Evolutionary conservation across 2,888 invertebrate species (phyloP).

Genomic region (Brachyopa scutellaris): DNA sequence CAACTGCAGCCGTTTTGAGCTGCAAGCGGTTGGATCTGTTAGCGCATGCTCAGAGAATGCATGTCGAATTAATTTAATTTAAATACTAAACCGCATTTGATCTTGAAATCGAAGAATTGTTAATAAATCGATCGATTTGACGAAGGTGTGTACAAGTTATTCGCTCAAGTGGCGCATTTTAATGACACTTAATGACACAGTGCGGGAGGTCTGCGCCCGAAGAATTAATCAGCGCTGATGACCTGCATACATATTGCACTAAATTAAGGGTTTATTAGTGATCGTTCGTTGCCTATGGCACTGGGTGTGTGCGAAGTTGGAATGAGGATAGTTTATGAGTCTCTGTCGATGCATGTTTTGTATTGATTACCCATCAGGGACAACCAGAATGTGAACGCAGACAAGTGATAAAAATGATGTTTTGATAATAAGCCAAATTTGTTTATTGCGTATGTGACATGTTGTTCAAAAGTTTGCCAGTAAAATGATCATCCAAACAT

Average conservation of each 20-base stretch:
- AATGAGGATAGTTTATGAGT: too few species aligned
- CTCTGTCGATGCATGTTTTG: too few species aligned
- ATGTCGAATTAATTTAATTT: slow-evolving; percentile 1
- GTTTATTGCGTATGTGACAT: too few species aligned
- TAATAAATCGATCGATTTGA: slow-evolving; percentile 23
- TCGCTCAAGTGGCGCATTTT: slow-evolving; percentile 1
- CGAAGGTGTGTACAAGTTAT: slow-evolving; percentile 26
- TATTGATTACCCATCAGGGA: too few species aligned
- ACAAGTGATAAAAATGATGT: too few species aligned
- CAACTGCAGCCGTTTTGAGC: slow-evolving; percentile 26
- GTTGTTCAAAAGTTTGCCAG: too few species aligned
- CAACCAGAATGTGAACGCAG: too few species aligned
- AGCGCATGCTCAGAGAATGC: slow-evolving; percentile 4
- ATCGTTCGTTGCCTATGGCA: too few species aligned
- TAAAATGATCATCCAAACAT: too few species aligned
- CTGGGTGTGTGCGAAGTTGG: too few species aligned
- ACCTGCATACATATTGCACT: neutral
- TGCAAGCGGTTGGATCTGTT: slow-evolving; percentile 4
- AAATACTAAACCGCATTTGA: slow-evolving; percentile 4
- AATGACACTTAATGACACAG: neutral
- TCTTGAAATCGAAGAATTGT: slow-evolving; percentile 28
- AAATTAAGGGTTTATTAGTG: too few species aligned
- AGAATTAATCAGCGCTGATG: neutral
- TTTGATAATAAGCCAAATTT: too few species aligned
- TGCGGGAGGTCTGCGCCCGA: neutral